Percentiles rank a stretch among this genome's conserved stretches.
Evolutionary conservation across 2,797 vertebrate genomes (phyloP).

Genomic region (Pogonophryne albipinna): DNA sequence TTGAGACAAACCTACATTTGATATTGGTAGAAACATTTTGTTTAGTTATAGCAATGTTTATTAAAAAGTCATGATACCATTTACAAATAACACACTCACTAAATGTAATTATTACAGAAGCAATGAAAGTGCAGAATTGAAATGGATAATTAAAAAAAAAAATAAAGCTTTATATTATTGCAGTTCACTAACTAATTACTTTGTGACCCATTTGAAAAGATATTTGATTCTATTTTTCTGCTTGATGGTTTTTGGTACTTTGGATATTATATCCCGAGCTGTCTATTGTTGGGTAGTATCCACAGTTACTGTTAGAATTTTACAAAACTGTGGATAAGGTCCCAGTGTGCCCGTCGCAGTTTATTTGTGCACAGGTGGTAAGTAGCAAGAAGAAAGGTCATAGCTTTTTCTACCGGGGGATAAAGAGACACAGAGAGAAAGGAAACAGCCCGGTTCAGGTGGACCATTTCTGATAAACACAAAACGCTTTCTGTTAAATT

Average conservation of each 20-base stretch:
- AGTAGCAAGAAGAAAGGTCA: constrained; percentile 44
- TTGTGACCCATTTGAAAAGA: background rate
- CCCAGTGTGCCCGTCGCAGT: constrained; percentile 10
- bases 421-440: constrained; percentile 4
- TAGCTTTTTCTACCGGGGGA: constrained; percentile 32
- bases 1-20: background rate
- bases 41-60: background rate
- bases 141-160: background rate
- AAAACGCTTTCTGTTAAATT: constrained; percentile 59
- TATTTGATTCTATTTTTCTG: background rate
- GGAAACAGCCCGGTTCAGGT: constrained; percentile 3
- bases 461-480: constrained; percentile 51
- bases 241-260: background rate
- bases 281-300: background rate
- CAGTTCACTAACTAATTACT: background rate
- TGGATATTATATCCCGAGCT: background rate
- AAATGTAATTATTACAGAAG: background rate
- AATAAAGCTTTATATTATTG: constrained; percentile 1
- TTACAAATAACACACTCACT: background rate
- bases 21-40: background rate
- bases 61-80: background rate
- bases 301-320: background rate
- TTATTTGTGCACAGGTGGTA: constrained; percentile 25
- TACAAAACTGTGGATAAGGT: constrained; percentile 7
- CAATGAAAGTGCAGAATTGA: background rate